These are phyloP conservation scores for Alfaro cultratus DNA, from an alignment of 2,797 vertebrate species.

Conservation along the genomic window DNA sequence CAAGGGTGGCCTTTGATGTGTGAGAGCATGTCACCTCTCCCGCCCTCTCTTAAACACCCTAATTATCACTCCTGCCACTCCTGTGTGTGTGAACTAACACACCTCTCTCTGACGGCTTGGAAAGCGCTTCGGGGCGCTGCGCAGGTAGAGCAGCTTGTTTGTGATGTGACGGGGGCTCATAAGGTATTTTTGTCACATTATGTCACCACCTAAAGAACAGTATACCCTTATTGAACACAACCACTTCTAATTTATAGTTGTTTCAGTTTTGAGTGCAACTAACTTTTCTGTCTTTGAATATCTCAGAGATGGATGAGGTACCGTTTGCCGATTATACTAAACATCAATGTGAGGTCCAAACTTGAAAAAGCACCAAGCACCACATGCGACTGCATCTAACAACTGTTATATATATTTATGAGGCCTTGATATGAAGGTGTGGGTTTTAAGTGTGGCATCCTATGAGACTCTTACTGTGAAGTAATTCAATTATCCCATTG, in stretches of 20 bases:
- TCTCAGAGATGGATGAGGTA: neutral
- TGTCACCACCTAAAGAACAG: conserved; percentile 23
- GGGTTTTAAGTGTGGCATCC: neutral
- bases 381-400: neutral
- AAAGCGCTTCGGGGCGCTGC: conserved; percentile 63
- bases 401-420: neutral
- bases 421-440: neutral
- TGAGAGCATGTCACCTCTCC: conserved; percentile 60
- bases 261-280: neutral
- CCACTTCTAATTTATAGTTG: conserved; percentile 10
- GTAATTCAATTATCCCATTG: neutral
- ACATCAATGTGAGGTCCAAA: neutral
- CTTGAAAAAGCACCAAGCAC: neutral
- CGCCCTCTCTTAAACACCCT: conserved; percentile 72
- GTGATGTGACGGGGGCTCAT: conserved; percentile 49
- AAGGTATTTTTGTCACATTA: conserved; percentile 55
- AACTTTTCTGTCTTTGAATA: conserved; percentile 1
- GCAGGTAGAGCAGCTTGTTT: conserved; percentile 63
- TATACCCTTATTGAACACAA: conserved; percentile 10
- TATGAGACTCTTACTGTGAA: neutral
- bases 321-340: neutral
- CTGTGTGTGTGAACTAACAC: conserved; percentile 61
- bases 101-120: conserved; percentile 56
- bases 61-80: conserved; percentile 75
- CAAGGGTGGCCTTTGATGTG: conserved; percentile 71